Evolutionary conservation across 2,888 invertebrate genomes (phyloP).

Genomic region (Himalopsyche tibetana): DNA sequence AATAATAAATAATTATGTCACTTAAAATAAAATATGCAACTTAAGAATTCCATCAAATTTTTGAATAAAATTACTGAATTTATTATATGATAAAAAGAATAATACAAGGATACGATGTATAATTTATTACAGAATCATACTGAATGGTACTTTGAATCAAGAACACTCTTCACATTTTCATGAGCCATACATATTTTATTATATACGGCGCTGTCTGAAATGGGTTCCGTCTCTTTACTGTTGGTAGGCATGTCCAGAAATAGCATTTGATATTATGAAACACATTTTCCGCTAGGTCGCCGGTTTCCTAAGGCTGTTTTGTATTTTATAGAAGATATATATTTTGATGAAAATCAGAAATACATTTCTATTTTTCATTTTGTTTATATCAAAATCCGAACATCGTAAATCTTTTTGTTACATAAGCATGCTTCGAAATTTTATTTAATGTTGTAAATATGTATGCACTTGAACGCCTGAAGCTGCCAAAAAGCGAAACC

Average conservation of each 20-base stretch:
- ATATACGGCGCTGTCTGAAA: constrained; percentile 16
- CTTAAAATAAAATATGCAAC: no score
- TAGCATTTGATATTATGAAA: constrained; percentile 37
- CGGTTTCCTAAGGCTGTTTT: constrained; percentile 1
- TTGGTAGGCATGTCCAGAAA: constrained; percentile 33
- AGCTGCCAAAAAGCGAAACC: no score
- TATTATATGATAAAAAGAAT: no score
- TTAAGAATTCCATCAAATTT: no score
- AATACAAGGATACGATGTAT: no score
- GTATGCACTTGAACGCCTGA: no score
- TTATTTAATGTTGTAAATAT: no score
- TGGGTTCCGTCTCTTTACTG: constrained; percentile 30
- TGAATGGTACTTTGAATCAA: constrained; percentile 8
- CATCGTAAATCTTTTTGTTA: no score
- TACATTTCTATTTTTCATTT: background rate
- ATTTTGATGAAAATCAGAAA: constrained; percentile 4
- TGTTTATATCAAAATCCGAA: no score
- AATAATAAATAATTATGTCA: no score
- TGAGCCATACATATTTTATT: constrained; percentile 38
- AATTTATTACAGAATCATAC: background rate
- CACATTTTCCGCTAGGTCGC: constrained; percentile 20
- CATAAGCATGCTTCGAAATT: no score
- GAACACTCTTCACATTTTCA: constrained; percentile 3
- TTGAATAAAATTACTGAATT: no score
- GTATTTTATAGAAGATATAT: background rate